Evolutionary conservation across 2,888 invertebrate species (phyloP).

Genomic region (Folsomia candida): DNA sequence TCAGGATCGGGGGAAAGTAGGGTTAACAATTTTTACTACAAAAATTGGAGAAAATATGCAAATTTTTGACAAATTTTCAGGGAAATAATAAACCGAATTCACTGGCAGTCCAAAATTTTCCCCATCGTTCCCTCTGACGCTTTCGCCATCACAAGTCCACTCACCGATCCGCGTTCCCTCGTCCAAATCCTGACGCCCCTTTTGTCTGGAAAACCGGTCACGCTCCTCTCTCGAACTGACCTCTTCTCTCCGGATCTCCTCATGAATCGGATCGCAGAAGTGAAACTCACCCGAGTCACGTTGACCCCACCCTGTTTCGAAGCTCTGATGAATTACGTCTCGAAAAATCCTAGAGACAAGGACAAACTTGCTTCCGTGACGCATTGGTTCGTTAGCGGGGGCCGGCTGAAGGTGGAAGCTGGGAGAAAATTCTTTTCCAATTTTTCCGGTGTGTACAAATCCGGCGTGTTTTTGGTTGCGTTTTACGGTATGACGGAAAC

Average conservation of each 20-base stretch:
- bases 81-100: constrained; percentile 13
- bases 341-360: not conserved
- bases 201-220: constrained; percentile 1
- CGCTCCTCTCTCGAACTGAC: not conserved
- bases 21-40: not conserved
- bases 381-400: constrained; percentile 5
- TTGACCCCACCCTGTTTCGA: not conserved
- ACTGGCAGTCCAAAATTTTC: constrained; percentile 16
- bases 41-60: not conserved
- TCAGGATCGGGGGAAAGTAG: not conserved
- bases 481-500: constrained; percentile 16
- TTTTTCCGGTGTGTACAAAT: not conserved
- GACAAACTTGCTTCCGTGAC: not conserved
- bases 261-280: not conserved
- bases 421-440: constrained; percentile 5
- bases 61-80: not conserved
- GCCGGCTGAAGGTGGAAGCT: not conserved
- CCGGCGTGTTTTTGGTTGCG: constrained; percentile 1
- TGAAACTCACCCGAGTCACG: constrained; percentile 6
- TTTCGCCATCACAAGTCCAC: not conserved
- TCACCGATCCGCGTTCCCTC: constrained; percentile 6
- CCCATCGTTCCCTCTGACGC: not conserved
- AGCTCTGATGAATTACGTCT: not conserved
- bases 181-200: constrained; percentile 7
- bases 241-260: not conserved